These are phyloP conservation scores for Agrenia bidenticulata DNA, from an alignment of 2,888 invertebrate genomes.

Conservation along the genomic window DNA sequence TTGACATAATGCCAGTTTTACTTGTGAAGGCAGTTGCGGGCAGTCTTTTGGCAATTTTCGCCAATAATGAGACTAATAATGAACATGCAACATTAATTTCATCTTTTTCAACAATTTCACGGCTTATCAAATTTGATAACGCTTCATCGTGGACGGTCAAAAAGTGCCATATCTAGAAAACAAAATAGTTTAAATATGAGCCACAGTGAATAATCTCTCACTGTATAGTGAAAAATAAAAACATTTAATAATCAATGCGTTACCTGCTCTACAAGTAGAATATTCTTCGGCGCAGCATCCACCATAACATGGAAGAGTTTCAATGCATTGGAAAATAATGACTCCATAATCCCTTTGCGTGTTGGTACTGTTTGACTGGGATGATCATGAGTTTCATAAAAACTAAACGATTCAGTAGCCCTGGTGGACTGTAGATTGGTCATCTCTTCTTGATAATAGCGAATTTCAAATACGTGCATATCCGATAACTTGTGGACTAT, in stretches of 20 bases:
- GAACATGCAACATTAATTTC: not conserved
- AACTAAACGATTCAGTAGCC: not conserved
- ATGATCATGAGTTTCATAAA: not conserved
- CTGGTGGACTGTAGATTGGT: too few species aligned
- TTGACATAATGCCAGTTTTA: slow-evolving; percentile 1
- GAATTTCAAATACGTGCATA: slow-evolving; percentile 49
- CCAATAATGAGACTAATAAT: slow-evolving; percentile 33
- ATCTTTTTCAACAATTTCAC: slow-evolving; percentile 8
- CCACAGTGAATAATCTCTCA: not conserved
- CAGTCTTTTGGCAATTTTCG: slow-evolving; percentile 32
- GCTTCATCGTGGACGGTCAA: slow-evolving; percentile 32
- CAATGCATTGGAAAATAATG: slow-evolving; percentile 41
- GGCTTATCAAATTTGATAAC: slow-evolving; percentile 31
- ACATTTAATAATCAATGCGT: not conserved
- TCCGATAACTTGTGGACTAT: slow-evolving; percentile 45
- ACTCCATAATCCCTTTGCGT: slow-evolving; percentile 29
- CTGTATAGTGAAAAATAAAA: too few species aligned
- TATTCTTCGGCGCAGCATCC: slow-evolving; percentile 40
- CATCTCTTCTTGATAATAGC: slow-evolving; percentile 30
- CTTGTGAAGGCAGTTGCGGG: slow-evolving; percentile 28
- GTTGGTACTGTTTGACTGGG: not conserved
- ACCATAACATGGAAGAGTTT: slow-evolving; percentile 48
- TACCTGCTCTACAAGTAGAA: slow-evolving; percentile 44
- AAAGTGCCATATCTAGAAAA: slow-evolving; percentile 41
- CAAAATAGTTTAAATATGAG: slow-evolving; percentile 8